Evolutionary conservation across 1,140 invertebrate species (phyloP).

Genomic region (Drosophila orosa): DNA sequence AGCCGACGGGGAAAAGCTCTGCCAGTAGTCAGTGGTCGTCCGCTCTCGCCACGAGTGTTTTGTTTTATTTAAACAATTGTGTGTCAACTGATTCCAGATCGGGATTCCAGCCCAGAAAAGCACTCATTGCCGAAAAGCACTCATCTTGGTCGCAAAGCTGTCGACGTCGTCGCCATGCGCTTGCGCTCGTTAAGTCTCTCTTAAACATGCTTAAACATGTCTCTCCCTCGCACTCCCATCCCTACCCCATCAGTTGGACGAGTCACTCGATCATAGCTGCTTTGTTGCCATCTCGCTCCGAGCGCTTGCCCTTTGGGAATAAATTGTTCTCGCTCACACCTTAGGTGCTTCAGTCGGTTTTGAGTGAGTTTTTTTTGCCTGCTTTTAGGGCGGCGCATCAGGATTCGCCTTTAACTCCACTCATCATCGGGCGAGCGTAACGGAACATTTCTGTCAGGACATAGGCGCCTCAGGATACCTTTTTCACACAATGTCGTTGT

Average conservation of each 20-base stretch:
- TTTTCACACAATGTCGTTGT: neutral
- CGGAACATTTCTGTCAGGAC: conserved; percentile 29
- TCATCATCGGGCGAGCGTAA: conserved; percentile 12
- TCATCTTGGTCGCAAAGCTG: conserved; percentile 38
- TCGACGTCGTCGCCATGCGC: conserved; percentile 52
- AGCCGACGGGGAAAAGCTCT: conserved; percentile 62
- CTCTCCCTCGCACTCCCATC: conserved; percentile 5
- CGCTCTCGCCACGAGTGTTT: conserved; percentile 71
- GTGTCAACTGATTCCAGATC: conserved; percentile 66
- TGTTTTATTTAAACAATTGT: conserved; percentile 67
- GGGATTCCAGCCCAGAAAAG: conserved; percentile 37
- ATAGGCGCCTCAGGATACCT: conserved; percentile 9
- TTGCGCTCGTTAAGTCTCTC: too few relatives aligned
- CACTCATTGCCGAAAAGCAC: conserved; percentile 39
- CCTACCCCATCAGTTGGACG: neutral
- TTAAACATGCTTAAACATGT: too few relatives aligned
- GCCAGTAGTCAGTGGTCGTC: conserved; percentile 46
- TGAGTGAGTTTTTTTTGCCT: conserved; percentile 46
- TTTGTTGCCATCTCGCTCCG: conserved; percentile 34
- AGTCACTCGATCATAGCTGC: conserved; percentile 11
- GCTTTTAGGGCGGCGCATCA: conserved; percentile 69
- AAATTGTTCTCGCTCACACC: conserved; percentile 16
- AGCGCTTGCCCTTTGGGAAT: conserved; percentile 3
- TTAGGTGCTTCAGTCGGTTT: neutral
- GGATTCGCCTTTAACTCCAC: conserved; percentile 39